Base-by-base conservation (phyloP, 2,113 vertebrate species). In the Macrotus californicus region DNA sequence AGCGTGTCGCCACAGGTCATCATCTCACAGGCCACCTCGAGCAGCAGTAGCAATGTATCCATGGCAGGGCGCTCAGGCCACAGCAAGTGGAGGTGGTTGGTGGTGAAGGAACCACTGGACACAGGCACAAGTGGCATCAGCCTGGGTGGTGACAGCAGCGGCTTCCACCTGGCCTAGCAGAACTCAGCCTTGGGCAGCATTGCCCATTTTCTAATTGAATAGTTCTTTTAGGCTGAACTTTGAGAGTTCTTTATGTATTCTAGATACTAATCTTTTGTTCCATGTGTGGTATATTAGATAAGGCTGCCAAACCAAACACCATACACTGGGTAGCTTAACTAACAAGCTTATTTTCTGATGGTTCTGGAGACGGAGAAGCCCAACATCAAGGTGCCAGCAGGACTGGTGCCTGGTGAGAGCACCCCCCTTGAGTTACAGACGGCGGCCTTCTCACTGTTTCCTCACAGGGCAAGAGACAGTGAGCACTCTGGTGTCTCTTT, bases 31-130 rank as follows among this genome's bases (percentile, higher is more conserved):
- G 97, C 98, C 72, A 98, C 99, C 0, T 99, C 99, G 5, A 98
- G 98, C 97, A 98, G 98, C 87, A 87, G 98, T 56, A 98, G 98
- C 97, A 98, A 98, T 0, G 92, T 98, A 48, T 98, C 98, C 0
- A 92, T 97, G 5, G 70, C 96, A 0, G 29, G 97, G 52, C 98
- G 99, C 54, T 92, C 98, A 0, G 98, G 98, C 48, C 98, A 99
- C 6, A 94, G 98, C 92, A 99, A 99, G 97, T 98, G 99, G 81
- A 99, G 98, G 97, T 98, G 99, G 0, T 80, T 98, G 0, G 99
- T 99, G 39, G 94, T 96, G 0, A 99, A 99, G 94, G 98, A 98
- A 26, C 79, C 97, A 0, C 97, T 86, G 0, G 98, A 98, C 94
- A 94, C 96, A 0, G 96, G 94, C 6, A 97, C 98, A 0, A 97